These are phyloP conservation scores for Drosophila robusta DNA, from an alignment of 2,888 invertebrate species.

Conservation along the genomic window DNA sequence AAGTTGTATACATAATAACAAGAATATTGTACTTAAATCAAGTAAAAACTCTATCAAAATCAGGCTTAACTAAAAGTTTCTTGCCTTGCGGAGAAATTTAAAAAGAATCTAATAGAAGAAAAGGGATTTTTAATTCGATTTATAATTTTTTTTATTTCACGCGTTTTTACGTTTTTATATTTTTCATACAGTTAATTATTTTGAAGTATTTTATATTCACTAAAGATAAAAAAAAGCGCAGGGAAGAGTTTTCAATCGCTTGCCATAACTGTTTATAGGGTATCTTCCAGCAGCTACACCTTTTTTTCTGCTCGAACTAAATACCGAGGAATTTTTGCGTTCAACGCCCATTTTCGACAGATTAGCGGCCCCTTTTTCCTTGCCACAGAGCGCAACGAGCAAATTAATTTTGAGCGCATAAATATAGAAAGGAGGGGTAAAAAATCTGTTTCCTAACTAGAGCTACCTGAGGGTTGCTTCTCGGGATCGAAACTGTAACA, in stretches of 20 bases:
- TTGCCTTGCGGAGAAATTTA: no score
- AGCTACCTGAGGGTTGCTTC: conserved; percentile 35
- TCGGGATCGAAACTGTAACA: conserved; percentile 27
- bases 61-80: no score
- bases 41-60: background rate
- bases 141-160: background rate
- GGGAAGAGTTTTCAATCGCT: background rate
- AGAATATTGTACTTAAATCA: no score
- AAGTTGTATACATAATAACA: background rate
- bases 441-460: conserved; percentile 1
- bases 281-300: background rate
- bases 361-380: conserved; percentile 52
- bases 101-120: background rate
- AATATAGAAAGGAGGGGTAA: conserved; percentile 9
- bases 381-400: conserved; percentile 17
- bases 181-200: no score
- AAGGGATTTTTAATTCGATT: no score
- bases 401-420: conserved; percentile 61
- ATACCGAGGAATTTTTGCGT: conserved; percentile 81
- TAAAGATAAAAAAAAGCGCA: no score
- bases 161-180: no score
- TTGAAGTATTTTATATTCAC: background rate
- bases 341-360: conserved; percentile 73
- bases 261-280: background rate
- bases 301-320: conserved; percentile 43